Conservation (phyloP, 2,113 vertebrate genomes). For the Apus apus region DNA sequence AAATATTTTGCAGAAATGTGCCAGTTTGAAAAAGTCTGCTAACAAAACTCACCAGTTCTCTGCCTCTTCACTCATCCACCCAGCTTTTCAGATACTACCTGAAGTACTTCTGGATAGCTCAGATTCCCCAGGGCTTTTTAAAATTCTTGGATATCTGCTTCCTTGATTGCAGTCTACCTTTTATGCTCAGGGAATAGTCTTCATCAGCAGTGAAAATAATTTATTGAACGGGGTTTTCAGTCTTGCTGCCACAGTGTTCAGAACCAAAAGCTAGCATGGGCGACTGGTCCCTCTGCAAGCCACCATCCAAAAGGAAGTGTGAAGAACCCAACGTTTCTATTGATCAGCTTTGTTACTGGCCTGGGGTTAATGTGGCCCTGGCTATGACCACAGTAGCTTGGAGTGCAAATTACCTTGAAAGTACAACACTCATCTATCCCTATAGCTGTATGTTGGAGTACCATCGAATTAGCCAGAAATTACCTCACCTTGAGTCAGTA, state of each 20-base stretch:
- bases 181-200: background rate
- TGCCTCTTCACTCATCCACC: background rate
- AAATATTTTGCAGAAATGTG: background rate
- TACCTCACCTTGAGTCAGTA: background rate
- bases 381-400: background rate
- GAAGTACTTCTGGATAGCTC: background rate
- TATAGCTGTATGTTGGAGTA: background rate
- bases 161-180: background rate
- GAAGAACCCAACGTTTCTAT: background rate
- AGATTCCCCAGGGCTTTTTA: background rate
- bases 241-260: background rate
- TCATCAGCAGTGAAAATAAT: background rate
- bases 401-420: background rate
- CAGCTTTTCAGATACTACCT: background rate
- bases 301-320: background rate
- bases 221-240: background rate
- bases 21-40: background rate
- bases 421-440: background rate
- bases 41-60: background rate
- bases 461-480: background rate
- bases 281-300: background rate
- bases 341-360: background rate
- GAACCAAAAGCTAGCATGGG: background rate
- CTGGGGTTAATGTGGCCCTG: fast-evolving
- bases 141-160: background rate